Base-by-base conservation (phyloP, 2,888 invertebrate genomes). In the Quadroppia sp. region DNA sequence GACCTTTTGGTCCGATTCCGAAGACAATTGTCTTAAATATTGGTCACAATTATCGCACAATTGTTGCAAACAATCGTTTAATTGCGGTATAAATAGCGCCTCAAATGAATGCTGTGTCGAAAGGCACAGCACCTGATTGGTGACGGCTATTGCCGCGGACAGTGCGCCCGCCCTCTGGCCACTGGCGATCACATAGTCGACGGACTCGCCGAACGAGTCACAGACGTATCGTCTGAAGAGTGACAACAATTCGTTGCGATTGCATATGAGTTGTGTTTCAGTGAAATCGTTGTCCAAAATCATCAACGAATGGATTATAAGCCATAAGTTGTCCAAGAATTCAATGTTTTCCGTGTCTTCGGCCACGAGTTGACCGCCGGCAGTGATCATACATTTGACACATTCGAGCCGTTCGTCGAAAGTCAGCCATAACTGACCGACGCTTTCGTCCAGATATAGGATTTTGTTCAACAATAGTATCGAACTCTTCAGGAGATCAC, bases 321-420 rank as follows among this genome's bases (percentile, higher is more conserved):
- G 53, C 53, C 53, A 53, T 15, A 53, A 23, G 17, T 53, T 15
- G 25, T 53, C 53, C 20, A 53, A 15, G 23, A 53, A 53, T 23
- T 53, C 53, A 53, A 53, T 53, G 25, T 23, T 53, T 53, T 53
- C 53, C 25, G 53, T 20, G 25, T 53, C 53, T 53, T 53, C 53
- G 25, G 20, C 53, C 25, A 53, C 1, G 2, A 53, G 4, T 20
- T 53, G 53, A 23, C 23, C 2, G 23, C 23, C 2, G 25, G 53
- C 53, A 20, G 3, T 3, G 20, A 23, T 7, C 4, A 53, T 6
- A 4, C 23, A 53, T 25, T 53, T 53, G 53, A 53, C 23, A 6
- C 23, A 23, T 13, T 53, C 53, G 23, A 15, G 3, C 3, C 23
- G 2, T 7, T 4, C 3, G 25, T 53, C 53, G 13, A 23, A 53